Conservation (phyloP, 2,113 vertebrate genomes). For the Bubo bubo region DNA sequence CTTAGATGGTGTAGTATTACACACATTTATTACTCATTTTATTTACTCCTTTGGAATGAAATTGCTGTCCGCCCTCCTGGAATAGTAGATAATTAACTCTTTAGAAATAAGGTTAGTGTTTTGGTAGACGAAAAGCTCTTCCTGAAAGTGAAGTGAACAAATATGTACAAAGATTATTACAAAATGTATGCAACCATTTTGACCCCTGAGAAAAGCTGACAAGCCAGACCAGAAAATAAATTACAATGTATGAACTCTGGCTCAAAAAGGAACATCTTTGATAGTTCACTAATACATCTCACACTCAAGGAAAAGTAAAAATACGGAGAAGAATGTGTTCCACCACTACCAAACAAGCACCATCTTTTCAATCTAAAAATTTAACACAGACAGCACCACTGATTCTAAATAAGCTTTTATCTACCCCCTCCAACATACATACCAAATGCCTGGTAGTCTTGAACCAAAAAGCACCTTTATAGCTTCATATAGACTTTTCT, state of each 20-base stretch:
- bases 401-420: not conserved
- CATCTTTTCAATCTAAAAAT: not conserved
- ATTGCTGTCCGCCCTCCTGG: constrained; percentile 8
- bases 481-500: not conserved
- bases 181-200: constrained; percentile 7
- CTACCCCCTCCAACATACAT: not conserved
- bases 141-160: constrained; percentile 51
- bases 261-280: not conserved
- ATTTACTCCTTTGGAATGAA: constrained; percentile 51
- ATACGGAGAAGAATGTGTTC: not conserved
- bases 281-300: not conserved
- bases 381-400: not conserved
- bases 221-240: not conserved
- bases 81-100: constrained; percentile 64
- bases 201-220: not conserved
- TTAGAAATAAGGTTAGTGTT: constrained; percentile 43
- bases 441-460: not conserved
- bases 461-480: not conserved
- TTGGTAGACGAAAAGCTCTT: not conserved
- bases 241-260: not conserved
- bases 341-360: not conserved
- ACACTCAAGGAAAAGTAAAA: not conserved
- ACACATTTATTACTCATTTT: constrained; percentile 45
- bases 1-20: constrained; percentile 47
- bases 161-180: constrained; percentile 23